Percentiles rank a stretch among this genome's conserved stretches.
Evolutionary conservation across 2,113 vertebrate species (phyloP).

Genomic region (Gavialis gangeticus): DNA sequence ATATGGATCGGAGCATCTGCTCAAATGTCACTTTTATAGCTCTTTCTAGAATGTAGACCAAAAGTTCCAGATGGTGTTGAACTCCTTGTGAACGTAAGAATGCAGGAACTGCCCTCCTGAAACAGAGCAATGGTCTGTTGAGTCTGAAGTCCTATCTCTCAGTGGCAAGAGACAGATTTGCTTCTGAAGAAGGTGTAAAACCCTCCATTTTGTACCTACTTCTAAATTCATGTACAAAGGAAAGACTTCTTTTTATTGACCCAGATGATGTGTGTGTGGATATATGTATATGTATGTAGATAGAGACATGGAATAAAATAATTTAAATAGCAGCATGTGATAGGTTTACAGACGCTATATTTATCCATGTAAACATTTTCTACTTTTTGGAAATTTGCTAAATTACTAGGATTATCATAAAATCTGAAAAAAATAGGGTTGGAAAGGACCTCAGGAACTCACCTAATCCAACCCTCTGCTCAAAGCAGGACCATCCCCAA

Average conservation of each 20-base stretch:
- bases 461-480: too few species aligned
- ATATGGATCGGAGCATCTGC: conserved; percentile 5
- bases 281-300: background rate
- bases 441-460: too few species aligned
- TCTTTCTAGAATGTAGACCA: background rate
- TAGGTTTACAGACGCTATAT: background rate
- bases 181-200: background rate
- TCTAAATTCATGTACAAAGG: background rate
- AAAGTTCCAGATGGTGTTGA: background rate
- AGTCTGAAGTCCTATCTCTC: background rate
- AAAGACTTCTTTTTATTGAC: background rate
- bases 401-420: background rate
- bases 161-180: background rate
- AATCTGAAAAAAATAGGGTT: background rate
- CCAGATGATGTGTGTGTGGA: background rate
- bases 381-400: background rate
- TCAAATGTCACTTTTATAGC: background rate
- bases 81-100: background rate
- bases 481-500: too few species aligned
- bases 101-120: background rate
- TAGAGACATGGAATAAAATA: background rate
- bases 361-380: background rate
- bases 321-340: background rate
- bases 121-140: fast-evolving
- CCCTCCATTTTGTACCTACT: background rate